Percentiles rank a stretch among this genome's conserved stretches.
Evolutionary conservation across 2,797 vertebrate genomes (phyloP).

Genomic region (Megaceryle alcyon): DNA sequence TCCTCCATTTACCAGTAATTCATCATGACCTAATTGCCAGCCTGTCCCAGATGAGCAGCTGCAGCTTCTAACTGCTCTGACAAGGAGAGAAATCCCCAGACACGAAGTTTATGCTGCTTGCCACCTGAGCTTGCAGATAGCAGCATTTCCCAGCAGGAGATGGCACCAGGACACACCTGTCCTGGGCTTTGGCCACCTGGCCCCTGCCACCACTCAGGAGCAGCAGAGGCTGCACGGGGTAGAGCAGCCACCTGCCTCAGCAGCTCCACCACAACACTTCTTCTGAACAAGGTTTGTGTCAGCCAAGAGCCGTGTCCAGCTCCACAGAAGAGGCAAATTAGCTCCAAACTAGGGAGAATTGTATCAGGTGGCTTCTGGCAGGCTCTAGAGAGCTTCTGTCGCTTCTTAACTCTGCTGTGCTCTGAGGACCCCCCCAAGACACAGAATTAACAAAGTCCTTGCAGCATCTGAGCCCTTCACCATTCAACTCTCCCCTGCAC

Average conservation of each 20-base stretch:
- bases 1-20: not conserved
- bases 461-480: not conserved
- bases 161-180: not conserved
- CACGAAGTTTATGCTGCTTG: accelerated
- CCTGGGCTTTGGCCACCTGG: not conserved
- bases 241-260: not conserved
- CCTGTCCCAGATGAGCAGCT: not conserved
- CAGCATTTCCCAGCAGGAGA: not conserved
- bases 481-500: accelerated
- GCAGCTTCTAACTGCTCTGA: not conserved
- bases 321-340: not conserved
- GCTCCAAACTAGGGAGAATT: not conserved
- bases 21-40: not conserved
- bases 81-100: not conserved
- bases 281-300: not conserved
- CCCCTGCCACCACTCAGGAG: accelerated
- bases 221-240: not conserved
- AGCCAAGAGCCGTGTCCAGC: not conserved
- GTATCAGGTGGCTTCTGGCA: not conserved
- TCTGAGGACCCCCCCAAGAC: not conserved
- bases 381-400: not conserved
- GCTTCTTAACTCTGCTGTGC: not conserved
- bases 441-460: not conserved
- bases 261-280: not conserved
- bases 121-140: not conserved